These are phyloP conservation scores for Hermatobates lingyangjiaoensis DNA, from an alignment of 1,140 invertebrate species.

Conservation along the genomic window DNA sequence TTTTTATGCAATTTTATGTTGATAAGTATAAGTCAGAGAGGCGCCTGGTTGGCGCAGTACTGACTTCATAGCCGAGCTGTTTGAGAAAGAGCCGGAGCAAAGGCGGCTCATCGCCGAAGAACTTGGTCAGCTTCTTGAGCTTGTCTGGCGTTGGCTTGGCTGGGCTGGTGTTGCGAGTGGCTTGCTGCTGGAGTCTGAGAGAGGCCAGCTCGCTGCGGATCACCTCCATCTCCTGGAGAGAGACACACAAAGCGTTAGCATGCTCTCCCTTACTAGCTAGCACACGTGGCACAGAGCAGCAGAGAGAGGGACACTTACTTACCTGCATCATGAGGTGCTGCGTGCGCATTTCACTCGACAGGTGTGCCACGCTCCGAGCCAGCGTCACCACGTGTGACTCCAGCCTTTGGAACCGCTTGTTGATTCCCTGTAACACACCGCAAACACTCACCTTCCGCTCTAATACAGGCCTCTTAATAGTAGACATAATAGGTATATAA, in stretches of 20 bases:
- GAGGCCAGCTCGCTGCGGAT: conserved; percentile 66
- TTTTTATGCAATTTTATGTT: too few relatives aligned
- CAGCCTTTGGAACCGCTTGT: conserved; percentile 70
- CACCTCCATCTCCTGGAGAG: conserved; percentile 64
- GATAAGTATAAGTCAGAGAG: neutral
- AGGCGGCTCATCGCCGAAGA: conserved; percentile 85
- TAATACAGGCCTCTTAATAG: too few relatives aligned
- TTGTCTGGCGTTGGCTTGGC: conserved; percentile 50
- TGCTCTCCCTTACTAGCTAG: neutral
- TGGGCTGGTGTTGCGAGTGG: conserved; percentile 22
- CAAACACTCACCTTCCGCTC: too few relatives aligned
- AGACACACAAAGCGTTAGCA: neutral
- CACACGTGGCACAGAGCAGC: too few relatives aligned
- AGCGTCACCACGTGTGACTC: conserved; percentile 84
- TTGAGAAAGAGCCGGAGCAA: conserved; percentile 73
- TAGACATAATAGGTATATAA: too few relatives aligned
- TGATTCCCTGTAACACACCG: conserved; percentile 47
- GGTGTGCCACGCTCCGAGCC: conserved; percentile 75
- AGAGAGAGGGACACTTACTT: conserved; percentile 12
- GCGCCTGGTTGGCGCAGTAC: neutral
- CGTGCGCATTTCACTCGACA: conserved; percentile 79
- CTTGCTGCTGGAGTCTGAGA: conserved; percentile 35
- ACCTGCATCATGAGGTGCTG: conserved; percentile 71
- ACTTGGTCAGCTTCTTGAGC: conserved; percentile 68
- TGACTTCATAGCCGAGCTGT: conserved; percentile 83